Conservation (phyloP, 2,797 vertebrate genomes). For the Danio jaintianensis region DNA sequence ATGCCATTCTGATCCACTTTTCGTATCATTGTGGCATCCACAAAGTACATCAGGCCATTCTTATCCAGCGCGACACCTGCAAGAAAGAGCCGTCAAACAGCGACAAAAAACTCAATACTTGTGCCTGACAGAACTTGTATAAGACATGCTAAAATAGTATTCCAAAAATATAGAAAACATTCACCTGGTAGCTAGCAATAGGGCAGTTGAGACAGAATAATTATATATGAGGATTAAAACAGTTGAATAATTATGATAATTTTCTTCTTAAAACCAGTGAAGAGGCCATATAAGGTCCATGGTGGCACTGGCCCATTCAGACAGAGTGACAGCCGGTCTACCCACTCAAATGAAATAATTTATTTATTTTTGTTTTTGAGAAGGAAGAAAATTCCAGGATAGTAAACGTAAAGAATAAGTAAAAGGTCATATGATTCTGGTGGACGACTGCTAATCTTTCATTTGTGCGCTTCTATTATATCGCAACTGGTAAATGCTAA, state of each 20-base stretch:
- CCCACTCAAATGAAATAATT: no score
- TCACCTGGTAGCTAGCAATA: not conserved
- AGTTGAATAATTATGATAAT: not conserved
- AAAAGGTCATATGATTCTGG: no score
- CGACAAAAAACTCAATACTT: constrained; percentile 2
- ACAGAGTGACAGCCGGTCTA: no score
- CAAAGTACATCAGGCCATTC: constrained; percentile 90
- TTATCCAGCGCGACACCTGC: constrained; percentile 89
- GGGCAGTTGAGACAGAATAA: not conserved
- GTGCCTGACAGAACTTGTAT: not conserved
- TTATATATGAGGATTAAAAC: not conserved
- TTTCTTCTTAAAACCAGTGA: no score
- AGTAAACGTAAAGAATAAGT: no score
- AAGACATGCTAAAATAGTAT: constrained; percentile 4
- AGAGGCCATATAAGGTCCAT: no score
- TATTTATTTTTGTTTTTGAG: no score
- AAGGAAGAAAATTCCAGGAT: no score
- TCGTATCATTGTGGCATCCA: constrained; percentile 90
- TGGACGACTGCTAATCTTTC: no score
- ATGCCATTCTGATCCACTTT: constrained; percentile 91
- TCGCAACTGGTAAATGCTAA: no score
- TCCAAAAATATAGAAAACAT: not conserved
- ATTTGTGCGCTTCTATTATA: no score
- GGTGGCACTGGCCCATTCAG: no score
- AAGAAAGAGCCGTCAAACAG: not conserved